Evolutionary conservation across 2,888 invertebrate species (phyloP).

Genomic region (Archaeoteleia sp.): DNA sequence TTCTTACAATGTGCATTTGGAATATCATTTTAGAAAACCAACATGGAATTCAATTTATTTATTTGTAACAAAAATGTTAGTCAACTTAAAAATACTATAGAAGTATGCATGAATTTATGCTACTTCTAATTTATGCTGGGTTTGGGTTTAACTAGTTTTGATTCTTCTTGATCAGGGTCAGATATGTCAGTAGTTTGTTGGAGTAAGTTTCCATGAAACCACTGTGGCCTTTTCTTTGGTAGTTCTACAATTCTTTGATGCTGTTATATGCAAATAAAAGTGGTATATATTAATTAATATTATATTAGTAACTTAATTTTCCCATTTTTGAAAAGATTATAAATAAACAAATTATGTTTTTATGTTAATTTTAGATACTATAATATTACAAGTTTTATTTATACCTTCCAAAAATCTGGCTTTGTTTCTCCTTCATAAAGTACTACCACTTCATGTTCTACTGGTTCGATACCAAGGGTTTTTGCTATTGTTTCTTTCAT

Average conservation of each 20-base stretch:
- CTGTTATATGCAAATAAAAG: too few species aligned
- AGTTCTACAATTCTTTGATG: conserved; percentile 89
- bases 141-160: conserved; percentile 75
- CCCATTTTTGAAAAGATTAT: conserved; percentile 11
- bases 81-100: too few species aligned
- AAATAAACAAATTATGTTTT: conserved; percentile 1
- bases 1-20: too few species aligned
- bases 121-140: conserved; percentile 77
- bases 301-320: conserved; percentile 2
- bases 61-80: too few species aligned
- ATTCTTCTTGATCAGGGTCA: conserved; percentile 81
- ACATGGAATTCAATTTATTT: too few species aligned
- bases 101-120: too few species aligned
- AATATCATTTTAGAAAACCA: too few species aligned
- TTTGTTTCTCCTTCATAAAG: conserved; percentile 88
- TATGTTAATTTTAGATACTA: conserved; percentile 2
- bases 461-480: conserved; percentile 82
- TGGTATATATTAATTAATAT: conserved; percentile 13
- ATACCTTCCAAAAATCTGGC: conserved; percentile 72
- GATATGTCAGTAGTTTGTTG: conserved; percentile 85
- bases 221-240: conserved; percentile 87
- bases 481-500: conserved; percentile 86
- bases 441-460: conserved; percentile 90
- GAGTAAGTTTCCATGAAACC: conserved; percentile 91
- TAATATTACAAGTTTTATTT: background rate